Evolutionary conservation across 2,113 vertebrate species (phyloP).

Genomic region (Cyphomyrus discorhynchus): DNA sequence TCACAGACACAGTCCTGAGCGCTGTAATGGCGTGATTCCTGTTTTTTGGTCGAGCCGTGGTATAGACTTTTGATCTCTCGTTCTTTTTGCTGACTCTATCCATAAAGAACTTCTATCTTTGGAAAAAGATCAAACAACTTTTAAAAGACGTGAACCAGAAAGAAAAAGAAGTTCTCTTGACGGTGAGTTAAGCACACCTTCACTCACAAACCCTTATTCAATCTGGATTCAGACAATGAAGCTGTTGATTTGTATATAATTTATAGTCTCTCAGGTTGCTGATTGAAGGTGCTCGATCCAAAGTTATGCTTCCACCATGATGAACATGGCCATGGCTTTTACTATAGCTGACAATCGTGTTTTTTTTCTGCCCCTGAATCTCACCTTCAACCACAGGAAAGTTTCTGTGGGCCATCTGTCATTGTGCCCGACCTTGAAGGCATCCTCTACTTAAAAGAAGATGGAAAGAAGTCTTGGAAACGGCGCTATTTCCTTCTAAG

Average conservation of each 20-base stretch:
- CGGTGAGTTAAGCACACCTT: not conserved
- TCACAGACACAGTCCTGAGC: not conserved
- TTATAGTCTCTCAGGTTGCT: not conserved
- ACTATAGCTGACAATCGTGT: not conserved
- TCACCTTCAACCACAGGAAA: constrained; percentile 68
- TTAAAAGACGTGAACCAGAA: not conserved
- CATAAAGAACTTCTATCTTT: constrained; percentile 81
- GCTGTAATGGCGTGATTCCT: not conserved
- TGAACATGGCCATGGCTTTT: not conserved
- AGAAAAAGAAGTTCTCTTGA: not conserved
- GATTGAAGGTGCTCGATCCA: not conserved
- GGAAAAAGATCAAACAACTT: constrained; percentile 70
- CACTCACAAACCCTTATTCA: not conserved
- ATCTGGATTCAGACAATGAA: not conserved
- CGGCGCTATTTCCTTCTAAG: constrained; percentile 88
- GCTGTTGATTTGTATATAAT: not conserved
- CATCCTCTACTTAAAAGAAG: constrained; percentile 85
- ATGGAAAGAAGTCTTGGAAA: constrained; percentile 96
- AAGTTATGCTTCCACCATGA: not conserved
- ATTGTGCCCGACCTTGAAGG: constrained; percentile 92
- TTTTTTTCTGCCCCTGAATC: not conserved
- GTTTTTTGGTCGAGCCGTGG: not conserved
- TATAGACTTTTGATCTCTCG: not conserved
- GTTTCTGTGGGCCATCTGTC: constrained; percentile 86
- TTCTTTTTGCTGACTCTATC: not conserved